phyloP scores from a whole-genome alignment of 2,888 invertebrate genomes.

The Orthosia gothica region DNA sequence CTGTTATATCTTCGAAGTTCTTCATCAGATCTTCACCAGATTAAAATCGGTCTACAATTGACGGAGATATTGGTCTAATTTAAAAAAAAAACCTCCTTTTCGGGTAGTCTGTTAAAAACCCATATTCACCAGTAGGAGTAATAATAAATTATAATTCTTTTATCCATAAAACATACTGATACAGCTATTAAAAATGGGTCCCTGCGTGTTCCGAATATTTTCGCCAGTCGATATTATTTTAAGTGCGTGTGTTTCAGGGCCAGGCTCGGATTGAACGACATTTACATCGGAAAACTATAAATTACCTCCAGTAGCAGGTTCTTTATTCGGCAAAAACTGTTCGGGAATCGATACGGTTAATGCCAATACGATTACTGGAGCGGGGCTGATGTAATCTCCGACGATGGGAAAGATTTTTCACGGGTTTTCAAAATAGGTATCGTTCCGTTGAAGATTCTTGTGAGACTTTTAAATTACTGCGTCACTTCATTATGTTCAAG shows the following conservation, averaged over 20 bases:
- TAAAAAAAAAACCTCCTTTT: no score
- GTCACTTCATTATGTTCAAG: not conserved
- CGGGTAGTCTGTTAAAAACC: no score
- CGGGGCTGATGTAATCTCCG: conserved; percentile 10
- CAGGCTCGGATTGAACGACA: conserved; percentile 29
- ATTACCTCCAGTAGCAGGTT: conserved; percentile 41
- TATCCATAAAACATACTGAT: conserved; percentile 19
- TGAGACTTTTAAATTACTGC: not conserved
- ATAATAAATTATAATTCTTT: conserved; percentile 5
- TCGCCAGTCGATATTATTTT: conserved; percentile 18
- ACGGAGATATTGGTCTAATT: no score
- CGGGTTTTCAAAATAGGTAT: not conserved
- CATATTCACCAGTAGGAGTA: not conserved
- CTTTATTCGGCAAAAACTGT: conserved; percentile 42
- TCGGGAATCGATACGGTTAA: conserved; percentile 42
- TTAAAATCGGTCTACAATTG: no score
- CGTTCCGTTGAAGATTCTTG: not conserved
- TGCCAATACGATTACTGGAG: conserved; percentile 26
- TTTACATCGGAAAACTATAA: conserved; percentile 60
- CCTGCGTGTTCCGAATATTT: conserved; percentile 33
- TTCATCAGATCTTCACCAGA: no score
- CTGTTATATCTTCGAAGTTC: no score
- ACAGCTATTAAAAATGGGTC: conserved; percentile 14
- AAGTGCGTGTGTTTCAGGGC: conserved; percentile 42
- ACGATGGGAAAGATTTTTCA: conserved; percentile 6